These are phyloP conservation scores for Conchocele bisecta DNA, from an alignment of 2,888 invertebrate species.

Conservation along the genomic window DNA sequence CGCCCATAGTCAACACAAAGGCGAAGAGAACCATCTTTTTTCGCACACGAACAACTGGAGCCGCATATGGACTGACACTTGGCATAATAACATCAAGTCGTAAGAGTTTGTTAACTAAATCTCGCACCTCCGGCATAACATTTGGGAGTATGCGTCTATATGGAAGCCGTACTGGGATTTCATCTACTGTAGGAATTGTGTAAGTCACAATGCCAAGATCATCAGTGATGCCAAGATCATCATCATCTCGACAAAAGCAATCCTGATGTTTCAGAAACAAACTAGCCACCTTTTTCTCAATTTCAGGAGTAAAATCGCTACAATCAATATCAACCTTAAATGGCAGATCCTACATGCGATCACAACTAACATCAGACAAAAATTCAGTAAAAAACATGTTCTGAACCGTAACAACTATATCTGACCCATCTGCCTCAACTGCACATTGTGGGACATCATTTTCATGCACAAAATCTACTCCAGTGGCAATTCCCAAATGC, in stretches of 20 bases:
- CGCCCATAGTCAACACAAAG: not conserved
- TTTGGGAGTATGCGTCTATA: slow-evolving; percentile 5
- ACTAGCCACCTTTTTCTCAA: not conserved
- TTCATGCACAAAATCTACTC: slow-evolving; percentile 8
- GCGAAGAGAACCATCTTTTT: too few relatives aligned
- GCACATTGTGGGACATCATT: not conserved
- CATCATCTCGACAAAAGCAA: slow-evolving; percentile 19
- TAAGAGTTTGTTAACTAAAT: slow-evolving; percentile 3
- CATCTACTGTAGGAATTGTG: too few relatives aligned
- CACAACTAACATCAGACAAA: not conserved
- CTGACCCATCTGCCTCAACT: slow-evolving; percentile 9
- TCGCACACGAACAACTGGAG: slow-evolving; percentile 2
- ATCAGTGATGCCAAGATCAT: slow-evolving; percentile 12
- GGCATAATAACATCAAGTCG: slow-evolving; percentile 6
- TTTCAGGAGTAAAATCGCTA: not conserved
- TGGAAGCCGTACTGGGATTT: not conserved
- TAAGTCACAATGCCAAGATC: too few relatives aligned
- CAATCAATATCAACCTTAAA: slow-evolving; percentile 11
- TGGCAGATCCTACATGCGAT: not conserved
- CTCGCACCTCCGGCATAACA: slow-evolving; percentile 7
- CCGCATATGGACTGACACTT: slow-evolving; percentile 15
- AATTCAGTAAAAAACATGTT: not conserved
- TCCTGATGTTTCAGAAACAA: slow-evolving; percentile 11
- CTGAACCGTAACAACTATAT: slow-evolving; percentile 9
- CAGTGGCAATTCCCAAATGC: not conserved